phyloP scores from a whole-genome alignment of 2,888 invertebrate species.

The Drosophila macrospina region DNA sequence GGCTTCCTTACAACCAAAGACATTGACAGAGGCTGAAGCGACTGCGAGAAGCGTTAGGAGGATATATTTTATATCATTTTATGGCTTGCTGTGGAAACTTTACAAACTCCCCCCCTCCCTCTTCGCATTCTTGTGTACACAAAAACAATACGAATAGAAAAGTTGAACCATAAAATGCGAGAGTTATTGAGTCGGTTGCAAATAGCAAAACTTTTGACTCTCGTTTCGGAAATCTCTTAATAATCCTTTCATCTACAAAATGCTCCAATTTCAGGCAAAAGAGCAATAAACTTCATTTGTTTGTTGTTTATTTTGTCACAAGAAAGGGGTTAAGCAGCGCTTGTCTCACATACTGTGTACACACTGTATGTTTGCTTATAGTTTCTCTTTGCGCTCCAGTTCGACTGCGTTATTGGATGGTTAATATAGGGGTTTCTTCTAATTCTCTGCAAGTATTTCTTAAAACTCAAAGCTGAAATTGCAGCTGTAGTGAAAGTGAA shows the following conservation, averaged over 20 bases:
- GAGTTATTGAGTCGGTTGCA: slow-evolving; percentile 59
- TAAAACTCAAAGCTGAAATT: neutral
- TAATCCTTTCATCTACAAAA: slow-evolving; percentile 59
- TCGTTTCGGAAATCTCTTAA: slow-evolving; percentile 51
- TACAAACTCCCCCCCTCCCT: too few relatives aligned
- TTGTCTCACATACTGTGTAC: slow-evolving; percentile 4
- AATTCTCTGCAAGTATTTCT: neutral
- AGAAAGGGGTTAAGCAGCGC: slow-evolving; percentile 2
- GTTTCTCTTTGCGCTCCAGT: neutral
- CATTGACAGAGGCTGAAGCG: slow-evolving; percentile 32
- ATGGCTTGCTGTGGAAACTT: slow-evolving; percentile 59
- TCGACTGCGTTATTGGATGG: neutral
- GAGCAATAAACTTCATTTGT: slow-evolving; percentile 40
- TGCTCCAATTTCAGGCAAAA: slow-evolving; percentile 41
- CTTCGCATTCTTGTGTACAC: too few relatives aligned
- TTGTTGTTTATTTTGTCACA: slow-evolving; percentile 15
- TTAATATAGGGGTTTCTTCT: neutral
- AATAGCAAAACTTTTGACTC: slow-evolving; percentile 62
- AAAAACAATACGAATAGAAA: slow-evolving; percentile 58
- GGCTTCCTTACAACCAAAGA: slow-evolving; percentile 46
- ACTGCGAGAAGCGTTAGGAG: slow-evolving; percentile 6
- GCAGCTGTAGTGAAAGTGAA: neutral
- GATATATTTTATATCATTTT: slow-evolving; percentile 64
- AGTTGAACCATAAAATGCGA: slow-evolving; percentile 61
- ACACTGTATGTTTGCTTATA: slow-evolving; percentile 1